Conservation (phyloP, 2,888 invertebrate genomes). For the Bedellia somnulentella region DNA sequence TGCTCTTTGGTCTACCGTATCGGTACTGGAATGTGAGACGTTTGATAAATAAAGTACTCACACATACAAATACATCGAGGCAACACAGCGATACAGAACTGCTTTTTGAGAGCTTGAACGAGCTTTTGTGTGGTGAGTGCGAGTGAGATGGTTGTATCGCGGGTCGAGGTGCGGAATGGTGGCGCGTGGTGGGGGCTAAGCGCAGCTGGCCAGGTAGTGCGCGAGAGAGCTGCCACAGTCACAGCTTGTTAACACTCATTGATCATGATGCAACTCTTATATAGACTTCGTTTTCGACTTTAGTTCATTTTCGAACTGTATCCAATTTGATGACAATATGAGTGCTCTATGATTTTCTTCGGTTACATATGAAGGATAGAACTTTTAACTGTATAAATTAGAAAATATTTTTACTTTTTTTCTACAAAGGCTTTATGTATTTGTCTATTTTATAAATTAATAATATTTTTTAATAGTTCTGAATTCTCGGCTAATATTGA, state of each 20-base stretch:
- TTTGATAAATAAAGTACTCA: constrained; percentile 47
- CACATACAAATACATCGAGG: constrained; percentile 28
- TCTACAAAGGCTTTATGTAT: too few species aligned
- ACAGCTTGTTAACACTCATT: constrained; percentile 50
- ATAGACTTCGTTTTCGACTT: background rate
- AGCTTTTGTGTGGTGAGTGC: constrained; percentile 35
- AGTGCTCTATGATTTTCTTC: too few species aligned
- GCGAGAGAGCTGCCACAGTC: constrained; percentile 32
- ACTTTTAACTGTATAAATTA: too few species aligned
- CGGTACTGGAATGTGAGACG: constrained; percentile 31
- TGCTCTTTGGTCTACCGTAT: constrained; percentile 29
- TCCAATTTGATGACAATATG: too few species aligned
- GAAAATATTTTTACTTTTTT: too few species aligned
- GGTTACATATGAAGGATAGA: too few species aligned
- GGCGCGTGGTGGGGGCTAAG: constrained; percentile 35
- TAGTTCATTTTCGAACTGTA: too few species aligned
- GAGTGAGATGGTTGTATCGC: constrained; percentile 39
- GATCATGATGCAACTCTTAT: constrained; percentile 33
- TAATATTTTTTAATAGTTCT: too few species aligned
- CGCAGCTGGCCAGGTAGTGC: constrained; percentile 58
- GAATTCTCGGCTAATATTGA: too few species aligned
- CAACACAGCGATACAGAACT: constrained; percentile 42
- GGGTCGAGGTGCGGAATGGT: constrained; percentile 33
- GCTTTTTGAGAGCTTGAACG: constrained; percentile 49
- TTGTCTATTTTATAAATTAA: too few species aligned